These are phyloP conservation scores for Pyrgilauda ruficollis DNA, from an alignment of 2,113 vertebrate genomes.

Conservation along the genomic window DNA sequence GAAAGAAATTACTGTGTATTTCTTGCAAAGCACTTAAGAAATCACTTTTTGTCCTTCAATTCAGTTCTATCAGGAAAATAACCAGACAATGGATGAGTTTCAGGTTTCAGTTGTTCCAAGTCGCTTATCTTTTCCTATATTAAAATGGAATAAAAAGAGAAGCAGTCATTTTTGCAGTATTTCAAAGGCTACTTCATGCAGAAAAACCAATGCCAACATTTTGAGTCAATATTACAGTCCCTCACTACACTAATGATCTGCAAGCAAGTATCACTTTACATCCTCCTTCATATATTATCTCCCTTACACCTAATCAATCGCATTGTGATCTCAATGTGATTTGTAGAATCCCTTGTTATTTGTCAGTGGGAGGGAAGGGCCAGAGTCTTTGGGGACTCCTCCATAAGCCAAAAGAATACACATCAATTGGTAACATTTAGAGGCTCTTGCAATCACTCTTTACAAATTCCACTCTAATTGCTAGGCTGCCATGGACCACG, in stretches of 20 bases:
- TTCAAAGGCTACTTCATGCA: neutral
- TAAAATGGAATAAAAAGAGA: neutral
- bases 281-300: conserved; percentile 19
- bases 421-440: conserved; percentile 9
- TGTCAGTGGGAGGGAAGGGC: neutral
- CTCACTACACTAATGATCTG: neutral
- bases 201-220: conserved; percentile 9
- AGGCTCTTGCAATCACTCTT: neutral
- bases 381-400: neutral
- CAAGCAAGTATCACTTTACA: conserved; percentile 27
- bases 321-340: neutral
- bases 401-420: neutral
- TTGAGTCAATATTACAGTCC: neutral
- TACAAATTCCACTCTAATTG: conserved; percentile 44
- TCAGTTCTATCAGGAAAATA: conserved; percentile 16
- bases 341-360: conserved; percentile 22
- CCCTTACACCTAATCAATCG: conserved; percentile 34
- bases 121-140: neutral
- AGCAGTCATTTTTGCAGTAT: neutral
- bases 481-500: neutral
- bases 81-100: neutral
- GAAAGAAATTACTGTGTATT: neutral
- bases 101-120: neutral
- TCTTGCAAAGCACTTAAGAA: neutral
- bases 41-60: neutral